These are phyloP conservation scores for Nemopilema nomurai DNA, from an alignment of 30 jellyfish, hydroid and myxozoan genomes.

Conservation along the genomic window DNA sequence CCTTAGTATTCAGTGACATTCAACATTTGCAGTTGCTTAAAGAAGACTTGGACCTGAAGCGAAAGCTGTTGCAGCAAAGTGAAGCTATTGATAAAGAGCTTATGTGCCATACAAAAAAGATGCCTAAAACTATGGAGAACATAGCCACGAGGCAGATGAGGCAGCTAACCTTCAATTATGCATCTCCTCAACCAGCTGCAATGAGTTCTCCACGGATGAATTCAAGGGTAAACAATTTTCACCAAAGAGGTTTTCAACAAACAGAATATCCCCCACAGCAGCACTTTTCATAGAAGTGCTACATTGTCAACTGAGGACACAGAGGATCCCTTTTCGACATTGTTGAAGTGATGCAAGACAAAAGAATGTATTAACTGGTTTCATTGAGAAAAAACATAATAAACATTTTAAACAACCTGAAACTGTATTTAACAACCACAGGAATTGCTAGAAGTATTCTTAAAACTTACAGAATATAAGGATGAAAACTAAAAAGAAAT, in stretches of 20 bases:
- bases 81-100: conserved; percentile 3
- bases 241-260: not conserved
- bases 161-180: not conserved
- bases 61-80: not conserved
- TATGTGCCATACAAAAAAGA: not conserved
- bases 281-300: not conserved
- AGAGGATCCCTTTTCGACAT: not conserved
- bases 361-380: not conserved
- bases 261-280: not conserved
- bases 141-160: not conserved
- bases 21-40: conserved; percentile 2
- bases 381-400: not conserved
- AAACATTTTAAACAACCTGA: not conserved
- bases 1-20: not conserved
- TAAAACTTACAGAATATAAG: not conserved
- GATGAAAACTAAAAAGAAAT: not conserved
- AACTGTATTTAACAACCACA: not conserved
- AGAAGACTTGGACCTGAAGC: not conserved
- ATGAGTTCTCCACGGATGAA: not conserved
- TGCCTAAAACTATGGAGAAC: conserved; percentile 12
- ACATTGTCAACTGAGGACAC: not conserved
- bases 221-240: not conserved
- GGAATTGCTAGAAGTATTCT: not conserved
- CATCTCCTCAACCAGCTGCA: not conserved
- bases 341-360: not conserved